Base-by-base conservation (phyloP, 2,888 invertebrate species). In the Dryadula phaetusa region DNA sequence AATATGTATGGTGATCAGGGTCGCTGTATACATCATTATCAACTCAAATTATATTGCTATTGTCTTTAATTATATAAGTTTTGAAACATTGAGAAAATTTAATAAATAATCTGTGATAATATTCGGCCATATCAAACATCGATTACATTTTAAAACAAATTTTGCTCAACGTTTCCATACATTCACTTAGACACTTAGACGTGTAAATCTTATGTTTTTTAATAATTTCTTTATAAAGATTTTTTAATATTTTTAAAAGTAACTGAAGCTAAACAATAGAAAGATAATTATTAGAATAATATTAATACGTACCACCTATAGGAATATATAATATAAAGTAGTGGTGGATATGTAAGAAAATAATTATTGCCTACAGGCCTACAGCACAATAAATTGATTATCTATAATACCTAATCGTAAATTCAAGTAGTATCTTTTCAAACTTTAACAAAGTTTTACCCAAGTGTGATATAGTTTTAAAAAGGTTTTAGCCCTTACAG, bases 1-100 rank as follows among this genome's bases (percentile, higher is more conserved):
- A 97, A 97, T 84, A 89, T 96, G 44, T 97, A 97, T 80, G 96
- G 96, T n/a, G 93, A 94, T 62, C 97, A 97, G 84, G 96, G 96
- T 85, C 94, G 92, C 74, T 97, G 97, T 81, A 93, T 97, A 54
- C 94, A 95, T 70, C 95, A 97, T 78, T 95, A 95, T 78, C 94
- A 95, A 75, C 91, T 97, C 70, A 96, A 96, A 82, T 92, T 97
- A 69, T 97, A 96, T 81, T 97, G 97, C 87, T 97, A 94, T 82
- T 97, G 97, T 74, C 77, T 69, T 66, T 84, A 75, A 77, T 32
- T 49, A 54, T 60, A 44, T 44, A 58, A 49, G 69, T 75, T 72
- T 49, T 72, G 54, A 63, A 62, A 44, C 49, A 37, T 47, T 58
- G 46, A 52, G 46, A 25, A n/a, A 44, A 56, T 49, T 52, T 34